Base-by-base conservation (phyloP, 1,140 invertebrate species). In the Camponotus pennsylvanicus region DNA sequence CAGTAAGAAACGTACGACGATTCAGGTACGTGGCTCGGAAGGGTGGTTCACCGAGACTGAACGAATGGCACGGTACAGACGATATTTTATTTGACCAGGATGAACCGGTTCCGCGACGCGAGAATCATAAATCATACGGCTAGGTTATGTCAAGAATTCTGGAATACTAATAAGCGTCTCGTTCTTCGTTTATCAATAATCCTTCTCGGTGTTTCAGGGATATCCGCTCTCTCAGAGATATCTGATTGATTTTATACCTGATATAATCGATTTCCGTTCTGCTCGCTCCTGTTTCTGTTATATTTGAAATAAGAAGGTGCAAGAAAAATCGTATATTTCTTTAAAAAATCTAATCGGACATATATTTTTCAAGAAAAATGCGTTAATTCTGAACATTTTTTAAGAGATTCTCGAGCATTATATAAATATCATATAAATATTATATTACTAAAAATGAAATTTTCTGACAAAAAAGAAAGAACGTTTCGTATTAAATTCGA, bases 71-170 rank as follows among this genome's bases (percentile, higher is more conserved):
- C n/a, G 67, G 83, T 85, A 49, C 57, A 40, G 42, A 88, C 71
- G 67, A 66, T 88, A 84, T 91, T 92, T 92, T 90, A 91, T 91
- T 93, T 90, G 90, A 88, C 59, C 52, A 82, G 82, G 73, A 71
- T 85, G 88, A 89, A 93, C 92, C 92, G 92, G 92, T 93, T 92
- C 87, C 87, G 79, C 83, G 59, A 82, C 69, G 87, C 85, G 88
- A 86, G 57, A 89, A 92, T 88, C 90, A 90, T 93, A 93, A 93
- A 93, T 93, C 92, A 93, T 93, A 89, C 52, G 84, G 59, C 64
- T 87, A 90, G 90, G 92, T 92, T 90, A 89, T 86, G 87, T 86
- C 86, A 79, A 9, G 75, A 88, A 73, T 63, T 37, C 89, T 64
- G 83, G 87, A 92, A 93, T 92, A 92, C 82, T 92, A 93, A 93